Conservation (phyloP, 2,888 invertebrate species). For the Aspidapion aeneum region DNA sequence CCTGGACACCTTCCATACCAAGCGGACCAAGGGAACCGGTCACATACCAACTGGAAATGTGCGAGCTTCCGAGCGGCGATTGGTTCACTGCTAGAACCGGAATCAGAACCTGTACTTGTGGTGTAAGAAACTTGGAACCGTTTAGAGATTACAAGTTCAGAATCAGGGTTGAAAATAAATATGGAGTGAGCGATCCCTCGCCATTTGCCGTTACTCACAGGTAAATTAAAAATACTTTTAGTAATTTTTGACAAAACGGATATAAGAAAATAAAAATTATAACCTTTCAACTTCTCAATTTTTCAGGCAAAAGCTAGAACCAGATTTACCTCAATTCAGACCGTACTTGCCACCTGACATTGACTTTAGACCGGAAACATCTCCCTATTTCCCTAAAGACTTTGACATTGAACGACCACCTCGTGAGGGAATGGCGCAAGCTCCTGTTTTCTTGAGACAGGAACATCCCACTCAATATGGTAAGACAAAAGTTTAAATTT, state of each 20-base stretch:
- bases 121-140: conserved; percentile 85
- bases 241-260: no score
- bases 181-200: conserved; percentile 94
- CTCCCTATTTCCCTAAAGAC: conserved; percentile 87
- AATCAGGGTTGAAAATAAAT: conserved; percentile 93
- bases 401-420: conserved; percentile 87
- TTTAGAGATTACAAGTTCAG: conserved; percentile 95
- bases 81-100: conserved; percentile 88
- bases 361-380: conserved; percentile 80
- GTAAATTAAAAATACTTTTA: conserved; percentile 34
- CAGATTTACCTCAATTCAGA: conserved; percentile 74
- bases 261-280: background rate
- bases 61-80: conserved; percentile 86
- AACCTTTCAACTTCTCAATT: background rate
- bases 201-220: conserved; percentile 80
- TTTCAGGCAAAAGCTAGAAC: conserved; percentile 67
- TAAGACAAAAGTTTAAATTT: no score
- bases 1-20: conserved; percentile 93
- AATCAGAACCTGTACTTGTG: conserved; percentile 84
- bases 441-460: conserved; percentile 83
- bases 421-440: conserved; percentile 78
- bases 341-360: conserved; percentile 78
- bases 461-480: conserved; percentile 88
- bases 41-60: conserved; percentile 93
- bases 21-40: conserved; percentile 84